A percentile compares a stretch with the other conserved stretches of the same genome.
Evolutionary conservation across 2,113 vertebrate genomes (phyloP).

Genomic region (Manacus vitellinus): DNA sequence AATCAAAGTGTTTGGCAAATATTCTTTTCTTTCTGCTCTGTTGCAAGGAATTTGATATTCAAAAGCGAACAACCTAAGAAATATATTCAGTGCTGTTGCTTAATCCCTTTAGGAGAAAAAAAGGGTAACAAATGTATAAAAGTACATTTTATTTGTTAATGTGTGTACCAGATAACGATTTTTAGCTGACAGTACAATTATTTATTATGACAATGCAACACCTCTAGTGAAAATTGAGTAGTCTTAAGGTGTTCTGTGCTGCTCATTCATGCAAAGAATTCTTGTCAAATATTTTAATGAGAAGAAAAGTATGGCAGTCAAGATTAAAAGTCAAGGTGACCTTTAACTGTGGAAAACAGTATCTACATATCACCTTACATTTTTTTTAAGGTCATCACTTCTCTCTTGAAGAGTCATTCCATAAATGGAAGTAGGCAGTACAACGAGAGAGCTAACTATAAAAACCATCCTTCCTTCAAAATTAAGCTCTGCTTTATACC

Average conservation of each 20-base stretch:
- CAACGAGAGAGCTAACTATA: not conserved
- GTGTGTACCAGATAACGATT: conserved; percentile 25
- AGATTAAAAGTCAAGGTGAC: conserved; percentile 78
- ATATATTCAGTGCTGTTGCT: not conserved
- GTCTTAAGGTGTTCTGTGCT: conserved; percentile 58
- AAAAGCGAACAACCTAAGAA: not conserved
- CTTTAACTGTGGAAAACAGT: conserved; percentile 65
- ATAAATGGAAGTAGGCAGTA: not conserved
- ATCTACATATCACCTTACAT: conserved; percentile 44
- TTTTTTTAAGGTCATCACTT: conserved; percentile 61
- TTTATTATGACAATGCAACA: conserved; percentile 41
- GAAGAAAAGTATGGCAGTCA: conserved; percentile 71
- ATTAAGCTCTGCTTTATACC: not conserved
- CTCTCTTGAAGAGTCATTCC: conserved; percentile 14
- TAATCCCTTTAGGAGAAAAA: not conserved
- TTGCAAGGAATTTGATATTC: not conserved
- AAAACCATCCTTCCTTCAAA: not conserved
- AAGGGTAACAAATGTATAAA: not conserved
- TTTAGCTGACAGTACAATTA: conserved; percentile 39
- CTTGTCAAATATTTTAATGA: conserved; percentile 83
- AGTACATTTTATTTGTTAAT: conserved; percentile 10
- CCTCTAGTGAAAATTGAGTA: conserved; percentile 43
- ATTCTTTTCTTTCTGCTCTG: not conserved
- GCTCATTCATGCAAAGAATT: conserved; percentile 75
- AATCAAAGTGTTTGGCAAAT: not conserved